Evolutionary conservation across 2,888 invertebrate genomes (phyloP).

Genomic region (Catocala nupta): DNA sequence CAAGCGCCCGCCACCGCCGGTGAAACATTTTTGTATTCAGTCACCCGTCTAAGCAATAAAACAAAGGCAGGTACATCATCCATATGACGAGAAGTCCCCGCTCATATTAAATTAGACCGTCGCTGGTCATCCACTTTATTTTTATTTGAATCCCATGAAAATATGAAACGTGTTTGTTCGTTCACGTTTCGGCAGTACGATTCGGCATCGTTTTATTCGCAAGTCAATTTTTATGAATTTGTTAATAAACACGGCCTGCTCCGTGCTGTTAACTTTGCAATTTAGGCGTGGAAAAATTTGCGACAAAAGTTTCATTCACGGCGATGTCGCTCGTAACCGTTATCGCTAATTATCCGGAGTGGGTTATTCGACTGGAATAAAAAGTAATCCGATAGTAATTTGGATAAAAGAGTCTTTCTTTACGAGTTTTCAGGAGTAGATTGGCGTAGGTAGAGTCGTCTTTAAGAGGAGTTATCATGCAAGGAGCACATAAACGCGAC

Average conservation of each 20-base stretch:
- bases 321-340: conserved; percentile 57
- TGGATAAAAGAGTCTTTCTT: conserved; percentile 76
- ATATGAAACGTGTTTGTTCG: conserved; percentile 80
- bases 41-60: conserved; percentile 80
- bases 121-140: conserved; percentile 83
- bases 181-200: conserved; percentile 71
- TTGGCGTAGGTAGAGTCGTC: conserved; percentile 68
- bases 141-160: conserved; percentile 86
- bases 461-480: conserved; percentile 78
- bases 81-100: conserved; percentile 78
- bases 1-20: conserved; percentile 70
- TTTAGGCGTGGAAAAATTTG: conserved; percentile 63
- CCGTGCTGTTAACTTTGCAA: conserved; percentile 72
- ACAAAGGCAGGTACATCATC: conserved; percentile 77
- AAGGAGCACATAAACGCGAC: conserved; percentile 75
- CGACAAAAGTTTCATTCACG: conserved; percentile 64
- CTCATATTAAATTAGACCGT: conserved; percentile 85
- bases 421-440: conserved; percentile 71
- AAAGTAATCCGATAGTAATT: conserved; percentile 78
- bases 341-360: conserved; percentile 76
- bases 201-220: conserved; percentile 75
- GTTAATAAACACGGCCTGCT: conserved; percentile 78
- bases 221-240: conserved; percentile 86
- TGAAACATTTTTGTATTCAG: conserved; percentile 78
- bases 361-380: conserved; percentile 71